Evolutionary conservation across 1,140 invertebrate genomes (phyloP).

Genomic region (Pomacea maculata): DNA sequence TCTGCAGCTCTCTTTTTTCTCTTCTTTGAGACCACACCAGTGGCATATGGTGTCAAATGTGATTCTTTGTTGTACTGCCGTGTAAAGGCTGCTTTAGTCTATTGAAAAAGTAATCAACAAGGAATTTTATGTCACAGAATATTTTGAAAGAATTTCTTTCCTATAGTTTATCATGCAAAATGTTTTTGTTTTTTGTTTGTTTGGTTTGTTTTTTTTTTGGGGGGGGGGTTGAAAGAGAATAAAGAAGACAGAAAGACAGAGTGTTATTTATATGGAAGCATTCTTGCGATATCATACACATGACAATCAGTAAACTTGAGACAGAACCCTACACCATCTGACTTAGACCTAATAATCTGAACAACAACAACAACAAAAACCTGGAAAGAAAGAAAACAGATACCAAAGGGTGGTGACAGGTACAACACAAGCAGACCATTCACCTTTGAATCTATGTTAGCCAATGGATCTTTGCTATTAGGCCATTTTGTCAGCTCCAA

Average conservation of each 20-base stretch:
- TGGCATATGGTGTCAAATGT: constrained; percentile 76
- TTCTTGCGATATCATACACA: background rate
- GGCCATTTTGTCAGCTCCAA: constrained; percentile 88
- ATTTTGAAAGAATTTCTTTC: too few relatives aligned
- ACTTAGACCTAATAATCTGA: background rate
- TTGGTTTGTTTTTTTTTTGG: too few relatives aligned
- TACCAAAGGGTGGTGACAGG: background rate
- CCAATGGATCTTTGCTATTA: constrained; percentile 78
- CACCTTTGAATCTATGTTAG: constrained; percentile 82
- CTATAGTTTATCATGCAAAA: background rate
- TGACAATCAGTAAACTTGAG: too few relatives aligned
- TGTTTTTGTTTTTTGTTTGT: too few relatives aligned
- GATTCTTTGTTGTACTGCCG: constrained; percentile 88
- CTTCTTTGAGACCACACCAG: constrained; percentile 70
- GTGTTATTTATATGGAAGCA: background rate
- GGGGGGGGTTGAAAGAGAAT: too few relatives aligned
- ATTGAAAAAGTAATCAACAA: constrained; percentile 18
- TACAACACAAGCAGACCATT: background rate
- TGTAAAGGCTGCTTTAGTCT: constrained; percentile 93
- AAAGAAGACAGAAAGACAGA: too few relatives aligned
- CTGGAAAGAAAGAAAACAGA: background rate
- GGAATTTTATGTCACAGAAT: too few relatives aligned
- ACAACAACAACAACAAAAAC: background rate
- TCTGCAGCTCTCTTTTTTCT: constrained; percentile 60
- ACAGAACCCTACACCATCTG: too few relatives aligned